Base-by-base conservation (phyloP, 2,888 invertebrate genomes). In the Microctonus aethiopoides region DNA sequence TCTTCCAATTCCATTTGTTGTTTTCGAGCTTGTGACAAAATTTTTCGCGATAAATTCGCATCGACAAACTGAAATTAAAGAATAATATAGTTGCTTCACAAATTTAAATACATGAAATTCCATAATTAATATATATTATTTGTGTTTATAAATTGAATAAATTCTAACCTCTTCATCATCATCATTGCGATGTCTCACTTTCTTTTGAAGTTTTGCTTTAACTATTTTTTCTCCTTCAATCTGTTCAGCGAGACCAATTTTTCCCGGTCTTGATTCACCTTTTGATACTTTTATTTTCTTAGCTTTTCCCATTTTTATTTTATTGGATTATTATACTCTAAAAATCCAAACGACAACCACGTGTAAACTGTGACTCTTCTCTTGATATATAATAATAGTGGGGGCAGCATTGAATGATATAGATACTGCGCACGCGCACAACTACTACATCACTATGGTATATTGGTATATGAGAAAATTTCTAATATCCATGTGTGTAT, bases 1-100 rank as follows among this genome's bases (percentile, higher is more conserved):
- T 90, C 91, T 76, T 91, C 92, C 4, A 94, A 85, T 87, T 96
- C 95, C 70, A 91, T 89, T 85, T 96, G 95, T 84, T 98, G 97
- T 76, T 89, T 88, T 73, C 95, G 90, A 0, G 97, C 97, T 81
- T 94, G 93, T 72, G 92, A 91, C 66, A 98, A 88, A 84, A 98
- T 97, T 87, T 94, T 95, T 77, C 92, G 91, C 0, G 97, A 94
- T 57, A 95, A 88, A 83, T 91, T 92, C 61, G 94, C 90, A 86
- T 94, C 94, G 5, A 97, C 92, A 86, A 92, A 94, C 96, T 97
- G 79, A 67, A 88, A 68, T 52, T 34, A n/a, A 39, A 57, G 20
- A n/a, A n/a, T n/a, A n/a, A n/a, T n/a, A n/a, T n/a, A n/a, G n/a
- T n/a, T n/a, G n/a, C n/a, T n/a, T n/a, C n/a, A n/a, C n/a, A n/a